Percentiles rank a stretch among this genome's conserved stretches.
Conservation (phyloP, 2,113 vertebrate species). For the Burhinus bistriatus region DNA sequence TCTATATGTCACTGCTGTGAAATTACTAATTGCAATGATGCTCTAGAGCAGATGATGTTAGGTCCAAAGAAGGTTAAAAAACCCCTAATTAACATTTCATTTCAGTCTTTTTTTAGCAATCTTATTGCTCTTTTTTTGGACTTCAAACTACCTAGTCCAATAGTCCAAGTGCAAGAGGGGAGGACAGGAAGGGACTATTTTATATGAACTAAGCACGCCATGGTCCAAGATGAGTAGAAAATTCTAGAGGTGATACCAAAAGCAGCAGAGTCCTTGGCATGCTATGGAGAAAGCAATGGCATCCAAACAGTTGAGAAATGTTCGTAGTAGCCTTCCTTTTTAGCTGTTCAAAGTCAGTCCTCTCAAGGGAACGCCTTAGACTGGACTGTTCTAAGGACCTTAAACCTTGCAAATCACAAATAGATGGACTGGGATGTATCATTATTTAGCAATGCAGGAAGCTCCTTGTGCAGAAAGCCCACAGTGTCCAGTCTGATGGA, state of each 20-base stretch:
- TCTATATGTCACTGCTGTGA: not conserved
- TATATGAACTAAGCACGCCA: not conserved
- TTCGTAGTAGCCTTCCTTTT: not conserved
- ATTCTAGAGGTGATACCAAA: not conserved
- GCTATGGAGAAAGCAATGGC: not conserved
- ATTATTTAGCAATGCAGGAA: not conserved
- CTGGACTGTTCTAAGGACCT: not conserved
- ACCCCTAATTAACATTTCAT: not conserved
- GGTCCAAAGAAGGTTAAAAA: not conserved
- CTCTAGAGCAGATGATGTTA: not conserved
- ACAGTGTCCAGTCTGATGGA: not conserved
- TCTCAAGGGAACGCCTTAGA: not conserved
- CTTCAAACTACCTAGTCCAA: not conserved
- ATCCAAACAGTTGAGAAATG: not conserved
- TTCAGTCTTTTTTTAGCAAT: not conserved
- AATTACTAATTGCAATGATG: not conserved
- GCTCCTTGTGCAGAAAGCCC: not conserved
- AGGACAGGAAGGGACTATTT: not conserved
- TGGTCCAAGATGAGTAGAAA: not conserved
- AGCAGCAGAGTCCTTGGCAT: not conserved
- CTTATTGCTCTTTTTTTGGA: not conserved
- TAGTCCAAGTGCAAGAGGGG: not conserved
- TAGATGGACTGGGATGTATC: not conserved
- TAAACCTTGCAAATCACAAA: not conserved
- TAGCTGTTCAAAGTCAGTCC: not conserved